phyloP scores from a whole-genome alignment of 2,888 invertebrate species.

The Cephalotes varians region DNA sequence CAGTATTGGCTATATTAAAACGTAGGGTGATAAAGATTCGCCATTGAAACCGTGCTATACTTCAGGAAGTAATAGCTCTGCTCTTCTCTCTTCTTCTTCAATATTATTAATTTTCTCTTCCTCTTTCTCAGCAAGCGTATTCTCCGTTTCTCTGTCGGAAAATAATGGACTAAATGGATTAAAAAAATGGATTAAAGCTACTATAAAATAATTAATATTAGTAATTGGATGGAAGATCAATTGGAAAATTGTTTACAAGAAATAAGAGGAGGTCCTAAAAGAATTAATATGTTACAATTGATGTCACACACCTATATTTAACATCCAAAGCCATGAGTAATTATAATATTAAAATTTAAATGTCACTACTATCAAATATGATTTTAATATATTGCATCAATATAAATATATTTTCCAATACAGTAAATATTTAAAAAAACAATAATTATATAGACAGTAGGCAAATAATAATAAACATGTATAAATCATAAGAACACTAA shows the following conservation, averaged over 20 bases:
- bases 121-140: constrained; percentile 18
- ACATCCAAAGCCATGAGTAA: background rate
- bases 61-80: constrained; percentile 64
- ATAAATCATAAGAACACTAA: background rate
- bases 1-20: constrained; percentile 58
- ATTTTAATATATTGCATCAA: background rate
- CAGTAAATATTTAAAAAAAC: background rate
- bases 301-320: background rate
- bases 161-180: constrained; percentile 60
- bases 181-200: constrained; percentile 61
- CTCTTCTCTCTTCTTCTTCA: constrained; percentile 57
- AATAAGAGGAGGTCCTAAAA: background rate
- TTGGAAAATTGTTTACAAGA: constrained; percentile 63
- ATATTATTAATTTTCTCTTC: constrained; percentile 34
- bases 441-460: background rate
- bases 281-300: background rate
- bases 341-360: constrained; percentile 4
- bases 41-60: constrained; percentile 56
- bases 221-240: constrained; percentile 60
- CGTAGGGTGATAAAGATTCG: constrained; percentile 57
- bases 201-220: constrained; percentile 67
- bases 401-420: background rate
- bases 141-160: constrained; percentile 17
- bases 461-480: background rate
- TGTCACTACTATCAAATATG: background rate